These are phyloP conservation scores for Teleiodes luculella DNA, from an alignment of 2,888 invertebrate genomes.

Conservation along the genomic window DNA sequence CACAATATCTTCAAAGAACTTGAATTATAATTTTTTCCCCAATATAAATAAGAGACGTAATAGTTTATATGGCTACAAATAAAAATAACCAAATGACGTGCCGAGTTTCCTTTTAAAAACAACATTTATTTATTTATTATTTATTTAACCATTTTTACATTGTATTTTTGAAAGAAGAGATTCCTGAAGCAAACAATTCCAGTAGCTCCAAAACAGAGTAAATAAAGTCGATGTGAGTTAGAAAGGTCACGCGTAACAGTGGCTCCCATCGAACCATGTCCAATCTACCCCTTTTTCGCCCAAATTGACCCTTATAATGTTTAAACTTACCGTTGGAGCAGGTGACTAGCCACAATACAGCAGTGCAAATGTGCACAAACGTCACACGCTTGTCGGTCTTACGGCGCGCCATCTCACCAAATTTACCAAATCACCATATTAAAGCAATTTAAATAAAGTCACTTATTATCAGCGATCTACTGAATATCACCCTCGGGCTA, in stretches of 20 bases:
- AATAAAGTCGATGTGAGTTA: conserved; percentile 20
- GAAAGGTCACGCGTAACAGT: conserved; percentile 39
- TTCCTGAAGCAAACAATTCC: background rate
- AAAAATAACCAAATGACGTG: background rate
- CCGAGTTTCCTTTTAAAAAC: background rate
- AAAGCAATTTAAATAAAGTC: conserved; percentile 45
- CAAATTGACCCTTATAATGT: conserved; percentile 43
- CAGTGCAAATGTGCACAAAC: conserved; percentile 55
- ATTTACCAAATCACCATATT: conserved; percentile 63
- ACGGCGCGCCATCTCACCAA: conserved; percentile 66
- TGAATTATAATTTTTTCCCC: too few species aligned
- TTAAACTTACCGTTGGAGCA: conserved; percentile 69
- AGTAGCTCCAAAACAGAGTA: conserved; percentile 16
- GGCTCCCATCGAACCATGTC: conserved; percentile 48
- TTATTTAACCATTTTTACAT: too few species aligned
- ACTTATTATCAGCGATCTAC: conserved; percentile 45
- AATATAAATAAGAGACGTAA: too few species aligned
- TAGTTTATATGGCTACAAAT: too few species aligned
- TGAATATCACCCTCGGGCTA: conserved; percentile 48
- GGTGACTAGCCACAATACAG: conserved; percentile 61
- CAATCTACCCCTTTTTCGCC: conserved; percentile 38
- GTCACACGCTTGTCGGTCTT: conserved; percentile 53
- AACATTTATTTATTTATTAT: too few species aligned
- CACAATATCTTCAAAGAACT: too few species aligned
- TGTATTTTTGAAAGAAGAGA: background rate